These are phyloP conservation scores for Phengaris arion DNA, from an alignment of 2,888 invertebrate species.

Conservation along the genomic window DNA sequence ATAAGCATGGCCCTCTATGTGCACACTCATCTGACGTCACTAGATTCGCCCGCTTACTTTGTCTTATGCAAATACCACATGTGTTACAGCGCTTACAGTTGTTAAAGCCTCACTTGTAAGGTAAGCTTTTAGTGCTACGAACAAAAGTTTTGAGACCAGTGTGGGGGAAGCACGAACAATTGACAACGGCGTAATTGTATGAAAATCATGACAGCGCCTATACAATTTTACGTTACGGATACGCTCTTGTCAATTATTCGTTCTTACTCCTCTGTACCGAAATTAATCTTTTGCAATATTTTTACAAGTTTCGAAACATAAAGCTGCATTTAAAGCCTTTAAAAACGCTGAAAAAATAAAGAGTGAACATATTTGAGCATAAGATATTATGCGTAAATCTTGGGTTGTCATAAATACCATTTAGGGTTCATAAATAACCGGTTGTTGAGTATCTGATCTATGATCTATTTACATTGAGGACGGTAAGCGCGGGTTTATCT, in stretches of 20 bases:
- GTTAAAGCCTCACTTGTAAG: constrained; percentile 13
- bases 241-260: too few species aligned
- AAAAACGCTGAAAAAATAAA: not conserved
- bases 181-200: too few species aligned
- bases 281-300: too few species aligned
- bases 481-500: constrained; percentile 37
- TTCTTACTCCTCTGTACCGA: too few species aligned
- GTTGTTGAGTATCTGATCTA: constrained; percentile 29
- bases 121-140: not conserved
- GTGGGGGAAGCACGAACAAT: too few species aligned
- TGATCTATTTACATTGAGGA: constrained; percentile 36
- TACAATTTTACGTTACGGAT: too few species aligned
- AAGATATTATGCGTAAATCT: not conserved
- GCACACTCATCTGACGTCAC: constrained; percentile 58
- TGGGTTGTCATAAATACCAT: not conserved
- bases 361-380: not conserved
- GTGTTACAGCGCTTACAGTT: constrained; percentile 8
- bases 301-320: too few species aligned
- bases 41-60: constrained; percentile 40
- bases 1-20: constrained; percentile 68
- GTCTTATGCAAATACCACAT: constrained; percentile 26
- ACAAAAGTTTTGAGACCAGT: not conserved
- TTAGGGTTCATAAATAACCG: constrained; percentile 9
- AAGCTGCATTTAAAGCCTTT: not conserved
- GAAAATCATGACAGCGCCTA: too few species aligned